These are phyloP conservation scores for Tanypteryx hageni DNA, from an alignment of 2,888 invertebrate genomes.

Conservation along the genomic window DNA sequence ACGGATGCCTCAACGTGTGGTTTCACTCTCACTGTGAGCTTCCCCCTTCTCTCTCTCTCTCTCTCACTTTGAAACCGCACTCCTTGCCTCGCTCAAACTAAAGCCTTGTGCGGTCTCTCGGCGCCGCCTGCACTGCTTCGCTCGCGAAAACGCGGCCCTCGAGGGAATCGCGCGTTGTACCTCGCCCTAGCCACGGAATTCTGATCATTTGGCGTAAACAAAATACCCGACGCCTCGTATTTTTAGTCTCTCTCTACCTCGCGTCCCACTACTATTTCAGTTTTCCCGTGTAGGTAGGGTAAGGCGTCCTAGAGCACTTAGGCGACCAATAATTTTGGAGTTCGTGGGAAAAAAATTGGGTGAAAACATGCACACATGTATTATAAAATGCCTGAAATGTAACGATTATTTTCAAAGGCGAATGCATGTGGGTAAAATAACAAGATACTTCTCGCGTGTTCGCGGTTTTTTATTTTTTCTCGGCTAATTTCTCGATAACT, in stretches of 20 bases:
- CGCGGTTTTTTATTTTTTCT: too few relatives aligned
- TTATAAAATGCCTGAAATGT: too few relatives aligned
- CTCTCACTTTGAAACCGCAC: background rate
- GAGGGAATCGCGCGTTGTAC: conserved; percentile 4
- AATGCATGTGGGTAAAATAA: too few relatives aligned
- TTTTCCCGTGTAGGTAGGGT: too few relatives aligned
- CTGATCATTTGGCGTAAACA: conserved; percentile 39
- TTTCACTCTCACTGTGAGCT: conserved; percentile 39
- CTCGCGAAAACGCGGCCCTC: conserved; percentile 19
- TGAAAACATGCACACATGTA: too few relatives aligned
- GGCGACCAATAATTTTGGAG: too few relatives aligned
- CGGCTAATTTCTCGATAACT: too few relatives aligned
- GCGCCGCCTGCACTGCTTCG: background rate
- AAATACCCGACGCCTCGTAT: background rate
- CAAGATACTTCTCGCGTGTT: too few relatives aligned
- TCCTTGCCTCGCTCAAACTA: conserved; percentile 44
- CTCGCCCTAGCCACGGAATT: conserved; percentile 22
- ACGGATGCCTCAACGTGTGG: conserved; percentile 36
- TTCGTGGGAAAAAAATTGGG: too few relatives aligned
- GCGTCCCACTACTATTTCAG: too few relatives aligned
- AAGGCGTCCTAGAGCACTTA: too few relatives aligned
- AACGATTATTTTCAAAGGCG: too few relatives aligned
- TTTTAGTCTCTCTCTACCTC: background rate
- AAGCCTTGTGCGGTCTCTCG: conserved; percentile 45
- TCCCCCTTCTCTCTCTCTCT: background rate